A percentile compares a stretch with the other conserved stretches of the same genome.
Evolutionary conservation across 2,888 invertebrate species (phyloP).

Genomic region (Lamellibrachia columna): DNA sequence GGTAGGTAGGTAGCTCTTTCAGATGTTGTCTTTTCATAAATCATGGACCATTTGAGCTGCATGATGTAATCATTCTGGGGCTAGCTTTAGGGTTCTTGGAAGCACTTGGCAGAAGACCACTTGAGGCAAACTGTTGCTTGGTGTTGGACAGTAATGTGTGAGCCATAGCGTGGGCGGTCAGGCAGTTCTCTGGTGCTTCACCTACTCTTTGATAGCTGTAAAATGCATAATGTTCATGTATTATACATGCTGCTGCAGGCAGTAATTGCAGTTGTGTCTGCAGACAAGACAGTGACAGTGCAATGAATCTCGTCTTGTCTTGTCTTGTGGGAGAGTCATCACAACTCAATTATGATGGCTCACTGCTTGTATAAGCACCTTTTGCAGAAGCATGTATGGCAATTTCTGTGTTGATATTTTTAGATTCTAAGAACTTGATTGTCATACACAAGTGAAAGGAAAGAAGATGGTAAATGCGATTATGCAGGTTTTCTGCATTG

Average conservation of each 20-base stretch:
- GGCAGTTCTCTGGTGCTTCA: not conserved
- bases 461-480: not conserved
- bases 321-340: not conserved
- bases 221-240: not conserved
- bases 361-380: not conserved
- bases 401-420: not conserved
- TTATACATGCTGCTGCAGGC: not conserved
- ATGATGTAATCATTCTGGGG: not conserved
- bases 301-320: not conserved
- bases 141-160: not conserved
- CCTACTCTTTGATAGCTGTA: not conserved
- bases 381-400: not conserved
- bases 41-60: not conserved
- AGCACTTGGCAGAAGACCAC: not conserved
- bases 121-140: not conserved
- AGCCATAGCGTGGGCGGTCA: not conserved
- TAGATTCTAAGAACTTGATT: not conserved
- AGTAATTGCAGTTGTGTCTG: not conserved
- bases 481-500: not conserved
- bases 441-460: not conserved
- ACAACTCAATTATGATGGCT: not conserved
- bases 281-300: not conserved
- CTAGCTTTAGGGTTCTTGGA: not conserved
- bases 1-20: not conserved
- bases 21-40: not conserved